phyloP scores from a whole-genome alignment of 2,888 invertebrate species.

The Parnassius apollo region DNA sequence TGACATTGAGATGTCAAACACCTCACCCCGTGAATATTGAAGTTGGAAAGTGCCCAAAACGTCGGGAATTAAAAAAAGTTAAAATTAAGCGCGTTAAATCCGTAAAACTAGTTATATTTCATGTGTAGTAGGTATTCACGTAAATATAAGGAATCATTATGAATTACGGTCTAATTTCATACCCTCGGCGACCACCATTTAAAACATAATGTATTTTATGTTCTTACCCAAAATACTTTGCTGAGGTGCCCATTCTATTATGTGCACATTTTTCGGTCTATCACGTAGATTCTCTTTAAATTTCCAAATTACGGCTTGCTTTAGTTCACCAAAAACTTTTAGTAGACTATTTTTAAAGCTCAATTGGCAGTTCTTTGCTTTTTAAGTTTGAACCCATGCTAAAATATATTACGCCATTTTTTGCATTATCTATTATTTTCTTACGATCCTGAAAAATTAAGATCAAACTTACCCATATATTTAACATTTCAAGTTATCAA shows the following conservation, averaged over 20 bases:
- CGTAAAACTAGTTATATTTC: no score
- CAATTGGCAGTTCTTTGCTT: slow-evolving; percentile 51
- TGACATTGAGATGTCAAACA: no score
- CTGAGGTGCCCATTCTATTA: slow-evolving; percentile 66
- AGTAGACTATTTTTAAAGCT: slow-evolving; percentile 46
- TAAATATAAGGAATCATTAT: no score
- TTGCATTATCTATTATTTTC: slow-evolving; percentile 53
- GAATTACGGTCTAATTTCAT: no score
- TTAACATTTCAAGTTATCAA: neutral
- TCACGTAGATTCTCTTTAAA: slow-evolving; percentile 54
- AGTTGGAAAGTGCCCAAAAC: no score
- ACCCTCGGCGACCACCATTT: no score
- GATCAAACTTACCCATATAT: neutral
- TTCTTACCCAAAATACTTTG: slow-evolving; percentile 43
- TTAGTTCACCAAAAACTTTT: slow-evolving; percentile 53
- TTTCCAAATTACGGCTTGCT: slow-evolving; percentile 73
- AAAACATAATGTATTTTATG: neutral
- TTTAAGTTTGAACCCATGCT: slow-evolving; percentile 66
- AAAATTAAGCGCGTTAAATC: no score
- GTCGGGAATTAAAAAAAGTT: no score
- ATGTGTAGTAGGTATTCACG: no score
- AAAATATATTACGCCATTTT: slow-evolving; percentile 66
- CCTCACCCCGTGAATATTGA: no score
- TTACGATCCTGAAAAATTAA: slow-evolving; percentile 47
- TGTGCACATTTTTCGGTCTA: slow-evolving; percentile 59